Percentiles rank a stretch among this genome's conserved stretches.
Evolutionary conservation across 2,888 invertebrate species (phyloP).

Genomic region (Drosophila atripex): DNA sequence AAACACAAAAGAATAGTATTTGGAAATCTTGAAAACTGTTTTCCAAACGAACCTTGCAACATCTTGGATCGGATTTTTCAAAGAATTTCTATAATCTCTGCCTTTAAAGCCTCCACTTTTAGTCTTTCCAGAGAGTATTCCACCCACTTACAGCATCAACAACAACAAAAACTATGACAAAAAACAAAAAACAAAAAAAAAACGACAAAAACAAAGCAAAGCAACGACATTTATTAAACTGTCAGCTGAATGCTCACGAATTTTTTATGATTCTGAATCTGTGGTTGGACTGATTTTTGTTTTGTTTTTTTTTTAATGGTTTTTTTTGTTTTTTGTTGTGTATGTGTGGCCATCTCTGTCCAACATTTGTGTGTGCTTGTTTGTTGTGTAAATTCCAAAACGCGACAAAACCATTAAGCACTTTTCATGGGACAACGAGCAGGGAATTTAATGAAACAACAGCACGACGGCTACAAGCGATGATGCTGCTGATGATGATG

Average conservation of each 20-base stretch:
- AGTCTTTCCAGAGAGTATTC: constrained; percentile 12
- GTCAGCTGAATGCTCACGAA: constrained; percentile 71
- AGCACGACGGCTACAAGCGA: constrained; percentile 23
- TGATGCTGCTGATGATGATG: constrained; percentile 5
- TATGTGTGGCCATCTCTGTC: background rate
- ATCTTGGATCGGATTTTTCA: background rate
- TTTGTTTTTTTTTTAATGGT: constrained; percentile 26
- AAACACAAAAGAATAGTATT: background rate
- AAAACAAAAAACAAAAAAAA: background rate
- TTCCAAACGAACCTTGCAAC: background rate
- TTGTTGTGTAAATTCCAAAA: constrained; percentile 69
- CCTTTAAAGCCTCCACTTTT: background rate
- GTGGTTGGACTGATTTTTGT: constrained; percentile 31
- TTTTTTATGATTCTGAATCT: constrained; percentile 54
- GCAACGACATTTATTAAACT: constrained; percentile 66
- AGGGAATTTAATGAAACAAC: constrained; percentile 61
- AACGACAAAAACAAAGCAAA: constrained; percentile 4
- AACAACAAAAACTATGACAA: background rate
- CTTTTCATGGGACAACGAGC: constrained; percentile 54
- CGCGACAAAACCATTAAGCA: constrained; percentile 76
- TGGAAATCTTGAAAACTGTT: background rate
- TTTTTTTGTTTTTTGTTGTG: background rate
- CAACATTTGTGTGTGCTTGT: constrained; percentile 16
- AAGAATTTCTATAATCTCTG: background rate
- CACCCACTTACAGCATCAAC: constrained; percentile 28